A percentile compares a stretch with the other conserved stretches of the same genome.
Conservation (phyloP, 2,797 vertebrate species). For the Pteronotus mesoamericanus region DNA sequence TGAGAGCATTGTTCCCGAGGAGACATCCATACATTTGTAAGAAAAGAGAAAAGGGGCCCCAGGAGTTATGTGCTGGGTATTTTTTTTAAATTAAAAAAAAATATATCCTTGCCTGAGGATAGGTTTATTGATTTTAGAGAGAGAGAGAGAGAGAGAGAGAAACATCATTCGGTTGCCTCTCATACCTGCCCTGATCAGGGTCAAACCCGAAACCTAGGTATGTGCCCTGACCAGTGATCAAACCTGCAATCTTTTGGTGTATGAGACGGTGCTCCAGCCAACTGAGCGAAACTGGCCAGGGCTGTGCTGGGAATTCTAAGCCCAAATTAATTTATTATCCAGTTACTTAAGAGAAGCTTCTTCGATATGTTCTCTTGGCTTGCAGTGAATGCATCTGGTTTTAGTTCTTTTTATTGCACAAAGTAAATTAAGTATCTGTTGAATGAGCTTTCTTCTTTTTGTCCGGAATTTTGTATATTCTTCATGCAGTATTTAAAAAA, state of each 20-base stretch:
- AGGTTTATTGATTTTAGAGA: neutral
- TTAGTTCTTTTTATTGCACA: neutral
- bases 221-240: neutral
- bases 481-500: too few relatives aligned
- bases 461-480: neutral
- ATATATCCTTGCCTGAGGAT: neutral
- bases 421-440: neutral
- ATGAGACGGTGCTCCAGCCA: neutral
- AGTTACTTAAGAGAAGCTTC: neutral
- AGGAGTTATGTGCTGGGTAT: rapidly evolving
- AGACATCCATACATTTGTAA: neutral
- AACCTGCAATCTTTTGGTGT: neutral
- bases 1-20: neutral
- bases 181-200: neutral
- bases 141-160: neutral
- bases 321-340: neutral
- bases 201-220: neutral
- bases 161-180: neutral
- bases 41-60: neutral
- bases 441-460: neutral
- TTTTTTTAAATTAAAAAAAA: neutral
- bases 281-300: neutral
- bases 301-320: neutral
- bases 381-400: neutral
- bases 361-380: neutral